These are phyloP conservation scores for Thalassaphorura encarpata DNA, from an alignment of 1,140 invertebrate species.

Conservation along the genomic window DNA sequence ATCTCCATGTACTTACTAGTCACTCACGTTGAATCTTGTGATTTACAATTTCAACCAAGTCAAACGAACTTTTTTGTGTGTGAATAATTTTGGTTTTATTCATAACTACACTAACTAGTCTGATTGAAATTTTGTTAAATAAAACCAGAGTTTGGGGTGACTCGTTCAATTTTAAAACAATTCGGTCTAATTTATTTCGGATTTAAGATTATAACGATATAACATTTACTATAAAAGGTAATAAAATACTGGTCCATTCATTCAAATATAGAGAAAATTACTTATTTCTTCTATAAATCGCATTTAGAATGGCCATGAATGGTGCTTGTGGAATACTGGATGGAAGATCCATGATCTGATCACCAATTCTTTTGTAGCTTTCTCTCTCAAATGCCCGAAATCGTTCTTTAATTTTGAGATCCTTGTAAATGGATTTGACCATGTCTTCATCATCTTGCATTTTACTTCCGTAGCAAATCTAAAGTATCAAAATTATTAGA, in stretches of 20 bases:
- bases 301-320: not conserved
- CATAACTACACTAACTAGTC: not conserved
- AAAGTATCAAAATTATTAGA: no score
- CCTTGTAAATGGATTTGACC: conserved; percentile 8
- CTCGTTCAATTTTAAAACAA: no score
- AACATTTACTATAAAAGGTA: not conserved
- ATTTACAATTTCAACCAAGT: no score
- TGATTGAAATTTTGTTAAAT: no score
- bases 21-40: no score
- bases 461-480: conserved; percentile 34
- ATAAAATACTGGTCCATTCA: no score
- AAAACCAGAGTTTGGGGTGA: no score
- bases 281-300: not conserved
- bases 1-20: no score
- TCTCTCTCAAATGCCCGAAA: conserved; percentile 1
- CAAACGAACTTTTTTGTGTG: no score
- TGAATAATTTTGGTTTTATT: not conserved
- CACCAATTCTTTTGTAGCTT: not conserved
- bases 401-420: not conserved
- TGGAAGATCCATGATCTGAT: not conserved
- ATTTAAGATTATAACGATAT: not conserved
- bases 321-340: not conserved
- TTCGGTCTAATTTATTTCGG: not conserved
- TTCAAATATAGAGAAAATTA: not conserved
- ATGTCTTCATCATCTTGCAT: not conserved